Evolutionary conservation across 2,113 vertebrate species (phyloP).

Genomic region (Centropristis striata): DNA sequence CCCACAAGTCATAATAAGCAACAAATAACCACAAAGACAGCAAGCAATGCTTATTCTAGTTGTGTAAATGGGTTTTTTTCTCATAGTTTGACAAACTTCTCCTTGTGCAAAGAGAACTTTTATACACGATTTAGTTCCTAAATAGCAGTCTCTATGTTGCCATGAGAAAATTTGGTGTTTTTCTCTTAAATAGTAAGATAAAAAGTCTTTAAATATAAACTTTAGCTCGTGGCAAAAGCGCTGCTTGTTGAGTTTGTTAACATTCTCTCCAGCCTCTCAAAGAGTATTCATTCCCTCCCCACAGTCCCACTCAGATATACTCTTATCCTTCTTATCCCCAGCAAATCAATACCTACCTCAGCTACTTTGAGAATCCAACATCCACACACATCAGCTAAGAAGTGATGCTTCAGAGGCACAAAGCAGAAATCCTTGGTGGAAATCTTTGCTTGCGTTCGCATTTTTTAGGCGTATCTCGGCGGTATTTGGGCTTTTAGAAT

Average conservation of each 20-base stretch:
- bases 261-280: slow-evolving; percentile 56
- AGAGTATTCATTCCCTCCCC: slow-evolving; percentile 55
- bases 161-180: slow-evolving; percentile 30
- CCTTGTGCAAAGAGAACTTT: slow-evolving; percentile 14
- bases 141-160: background rate
- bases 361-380: slow-evolving; percentile 74
- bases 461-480: slow-evolving; percentile 35
- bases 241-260: slow-evolving; percentile 61
- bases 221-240: slow-evolving; percentile 56
- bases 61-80: background rate
- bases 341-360: slow-evolving; percentile 79
- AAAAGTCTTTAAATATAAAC: slow-evolving; percentile 58
- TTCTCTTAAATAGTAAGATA: slow-evolving; percentile 34
- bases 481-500: slow-evolving; percentile 35
- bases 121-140: background rate
- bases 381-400: slow-evolving; percentile 69
- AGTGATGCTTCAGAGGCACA: slow-evolving; percentile 66
- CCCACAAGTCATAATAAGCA: slow-evolving; percentile 5
- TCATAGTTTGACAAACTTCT: slow-evolving; percentile 19
- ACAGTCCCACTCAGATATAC: slow-evolving; percentile 66
- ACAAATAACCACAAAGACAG: slow-evolving; percentile 14
- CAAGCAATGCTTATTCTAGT: background rate
- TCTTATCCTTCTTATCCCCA: slow-evolving; percentile 72
- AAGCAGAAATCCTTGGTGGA: slow-evolving; percentile 67
- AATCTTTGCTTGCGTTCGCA: slow-evolving; percentile 69